Evolutionary conservation across 2,113 vertebrate genomes (phyloP).

Genomic region (Caranx melampygus): DNA sequence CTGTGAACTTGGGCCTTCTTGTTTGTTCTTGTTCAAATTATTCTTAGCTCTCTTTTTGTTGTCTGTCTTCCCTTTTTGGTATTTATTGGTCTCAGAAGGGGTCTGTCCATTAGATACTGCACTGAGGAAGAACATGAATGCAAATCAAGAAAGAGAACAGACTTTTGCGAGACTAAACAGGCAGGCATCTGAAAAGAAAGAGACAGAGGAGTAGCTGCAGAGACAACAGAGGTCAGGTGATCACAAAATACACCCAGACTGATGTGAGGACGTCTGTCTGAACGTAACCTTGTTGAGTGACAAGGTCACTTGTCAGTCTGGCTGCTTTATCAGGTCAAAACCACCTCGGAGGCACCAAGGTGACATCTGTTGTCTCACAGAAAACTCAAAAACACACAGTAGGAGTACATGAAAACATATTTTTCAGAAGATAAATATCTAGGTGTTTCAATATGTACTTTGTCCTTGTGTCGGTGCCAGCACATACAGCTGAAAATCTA

Average conservation of each 20-base stretch:
- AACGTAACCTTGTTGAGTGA: background rate
- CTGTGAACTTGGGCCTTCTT: background rate
- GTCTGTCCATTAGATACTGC: constrained; percentile 8
- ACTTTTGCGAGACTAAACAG: constrained; percentile 4
- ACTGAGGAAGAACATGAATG: constrained; percentile 10
- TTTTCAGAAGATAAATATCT: constrained; percentile 19
- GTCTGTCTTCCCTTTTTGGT: background rate
- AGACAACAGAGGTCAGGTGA: constrained; percentile 32
- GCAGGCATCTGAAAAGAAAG: constrained; percentile 3
- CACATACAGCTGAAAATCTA: constrained; percentile 45
- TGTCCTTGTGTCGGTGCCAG: constrained; percentile 33
- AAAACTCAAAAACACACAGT: constrained; percentile 11
- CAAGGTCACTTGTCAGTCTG: constrained; percentile 53
- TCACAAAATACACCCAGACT: constrained; percentile 36
- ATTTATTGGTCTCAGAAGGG: constrained; percentile 16
- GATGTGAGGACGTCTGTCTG: constrained; percentile 35
- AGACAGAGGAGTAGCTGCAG: constrained; percentile 41
- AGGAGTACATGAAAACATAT: constrained; percentile 1
- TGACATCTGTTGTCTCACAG: constrained; percentile 8
- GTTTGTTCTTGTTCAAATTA: background rate
- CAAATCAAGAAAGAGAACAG: constrained; percentile 4
- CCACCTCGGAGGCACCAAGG: constrained; percentile 13
- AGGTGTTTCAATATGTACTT: constrained; percentile 32
- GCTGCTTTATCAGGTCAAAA: constrained; percentile 44
- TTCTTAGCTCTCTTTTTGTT: background rate